phyloP scores from a whole-genome alignment of 2,113 vertebrate species.

The Pedionomus torquatus region DNA sequence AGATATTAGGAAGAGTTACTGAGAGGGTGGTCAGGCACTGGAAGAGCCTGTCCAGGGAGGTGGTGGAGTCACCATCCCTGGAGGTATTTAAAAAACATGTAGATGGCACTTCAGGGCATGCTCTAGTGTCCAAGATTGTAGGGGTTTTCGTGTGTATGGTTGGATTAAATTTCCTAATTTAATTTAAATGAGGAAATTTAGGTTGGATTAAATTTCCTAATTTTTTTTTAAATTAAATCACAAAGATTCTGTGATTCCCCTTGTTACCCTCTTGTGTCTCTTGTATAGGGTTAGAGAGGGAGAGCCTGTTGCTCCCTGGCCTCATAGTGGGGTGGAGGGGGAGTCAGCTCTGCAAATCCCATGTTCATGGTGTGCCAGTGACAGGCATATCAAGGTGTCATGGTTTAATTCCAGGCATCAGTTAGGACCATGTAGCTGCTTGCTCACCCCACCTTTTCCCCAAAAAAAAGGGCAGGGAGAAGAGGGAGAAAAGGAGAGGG shows the following conservation, averaged over 20 bases:
- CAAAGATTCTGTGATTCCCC: not conserved
- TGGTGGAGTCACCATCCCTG: no score
- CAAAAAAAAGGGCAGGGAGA: not conserved
- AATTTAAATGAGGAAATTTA: no score
- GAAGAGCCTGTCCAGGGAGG: no score
- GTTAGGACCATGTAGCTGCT: not conserved
- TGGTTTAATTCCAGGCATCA: not conserved
- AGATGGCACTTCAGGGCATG: no score
- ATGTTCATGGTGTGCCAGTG: fast-evolving
- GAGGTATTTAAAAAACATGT: no score
- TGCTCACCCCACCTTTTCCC: not conserved
- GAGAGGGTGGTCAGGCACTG: no score
- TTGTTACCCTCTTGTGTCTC: not conserved
- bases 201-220: no score
- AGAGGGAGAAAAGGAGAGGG: not conserved
- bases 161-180: no score
- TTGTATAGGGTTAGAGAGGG: not conserved
- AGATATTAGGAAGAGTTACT: no score
- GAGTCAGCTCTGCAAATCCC: not conserved
- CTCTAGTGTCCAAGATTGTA: no score
- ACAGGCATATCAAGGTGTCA: fast-evolving
- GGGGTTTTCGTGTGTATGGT: no score
- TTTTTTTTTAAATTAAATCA: no score
- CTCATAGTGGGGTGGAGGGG: not conserved
- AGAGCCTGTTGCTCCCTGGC: not conserved